Conservation (phyloP, 2,113 vertebrate genomes). For the Grantiella picta region DNA sequence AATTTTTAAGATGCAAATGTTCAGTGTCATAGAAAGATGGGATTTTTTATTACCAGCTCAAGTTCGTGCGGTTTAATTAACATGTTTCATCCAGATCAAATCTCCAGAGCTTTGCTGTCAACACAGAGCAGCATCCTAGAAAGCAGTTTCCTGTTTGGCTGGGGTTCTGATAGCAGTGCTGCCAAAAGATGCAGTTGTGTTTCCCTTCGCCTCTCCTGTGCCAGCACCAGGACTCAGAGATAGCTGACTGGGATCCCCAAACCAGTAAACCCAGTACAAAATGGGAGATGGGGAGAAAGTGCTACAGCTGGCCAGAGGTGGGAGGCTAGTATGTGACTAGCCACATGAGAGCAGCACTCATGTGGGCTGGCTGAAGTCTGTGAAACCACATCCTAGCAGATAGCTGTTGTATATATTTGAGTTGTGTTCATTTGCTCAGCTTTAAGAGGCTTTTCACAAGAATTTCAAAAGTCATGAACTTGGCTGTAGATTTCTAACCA, state of each 20-base stretch:
- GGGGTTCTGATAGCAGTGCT: not conserved
- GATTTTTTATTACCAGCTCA: not conserved
- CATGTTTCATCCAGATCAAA: not conserved
- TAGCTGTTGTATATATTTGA: not conserved
- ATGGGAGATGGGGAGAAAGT: not conserved
- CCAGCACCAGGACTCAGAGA: not conserved
- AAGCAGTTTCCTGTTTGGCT: conserved; percentile 30
- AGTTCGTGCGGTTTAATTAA: not conserved
- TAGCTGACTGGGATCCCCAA: not conserved
- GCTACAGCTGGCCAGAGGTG: not conserved
- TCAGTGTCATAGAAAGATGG: not conserved
- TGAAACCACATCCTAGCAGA: not conserved
- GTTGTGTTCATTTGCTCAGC: not conserved
- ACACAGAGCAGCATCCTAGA: not conserved
- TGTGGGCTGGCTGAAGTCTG: not conserved
- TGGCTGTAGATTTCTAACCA: not conserved
- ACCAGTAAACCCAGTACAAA: not conserved
- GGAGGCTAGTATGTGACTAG: not conserved
- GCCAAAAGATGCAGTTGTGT: not conserved
- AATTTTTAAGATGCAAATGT: not conserved
- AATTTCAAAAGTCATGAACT: not conserved
- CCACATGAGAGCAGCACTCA: not conserved
- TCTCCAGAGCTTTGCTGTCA: not conserved
- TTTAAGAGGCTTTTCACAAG: not conserved
- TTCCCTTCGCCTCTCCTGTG: not conserved